Base-by-base conservation (phyloP, 2,888 invertebrate genomes). In the Amiota mariae region DNA sequence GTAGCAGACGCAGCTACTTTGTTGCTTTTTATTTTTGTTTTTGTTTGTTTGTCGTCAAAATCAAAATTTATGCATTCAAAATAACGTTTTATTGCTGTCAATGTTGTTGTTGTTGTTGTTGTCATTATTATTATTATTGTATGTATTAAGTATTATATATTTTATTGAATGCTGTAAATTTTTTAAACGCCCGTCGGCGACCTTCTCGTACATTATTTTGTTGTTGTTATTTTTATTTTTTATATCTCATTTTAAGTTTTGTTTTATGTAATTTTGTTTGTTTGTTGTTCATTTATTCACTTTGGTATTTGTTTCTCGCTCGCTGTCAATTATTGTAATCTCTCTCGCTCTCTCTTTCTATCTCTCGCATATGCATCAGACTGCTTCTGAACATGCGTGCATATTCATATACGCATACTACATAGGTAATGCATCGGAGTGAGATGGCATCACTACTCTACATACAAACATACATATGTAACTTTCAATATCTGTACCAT, bases 151-250 rank as follows among this genome's bases (percentile, higher is more conserved):
- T 71, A 24, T 71, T 74, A 15, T 59, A 59, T 63, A 18, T 63
- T 63, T 24, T 36, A 36, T 13, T 63, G 63, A 63, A 36, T 46
- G 24, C 63, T 63, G 63, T 68, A 51, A 68, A 68, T 68, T 36
- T 36, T 24, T 59, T 68, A 24, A 68, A 68, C 67, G 67, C 51
- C 51, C 67, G 67, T 15, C 67, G 18, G 54, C 67, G 67, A 68
- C 67, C 67, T 68, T 68, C 67, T 68, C 78, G 71, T 36, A 6
- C 36, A 36, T 36, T 36, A 72, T 73, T 63, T 71, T 59, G 8
- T 59, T 15, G 20, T 59, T 59, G 59, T 18, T 57, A 10, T 1
- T 20, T 57, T 57, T 57, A 15, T 57, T 57, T n/a, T 57, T n/a
- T 57, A 8, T 4, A 18, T 57, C 15, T 54, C 54, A 54, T 54